Base-by-base conservation (phyloP, 2,888 invertebrate species). In the Tenthredo scrophulariae region DNA sequence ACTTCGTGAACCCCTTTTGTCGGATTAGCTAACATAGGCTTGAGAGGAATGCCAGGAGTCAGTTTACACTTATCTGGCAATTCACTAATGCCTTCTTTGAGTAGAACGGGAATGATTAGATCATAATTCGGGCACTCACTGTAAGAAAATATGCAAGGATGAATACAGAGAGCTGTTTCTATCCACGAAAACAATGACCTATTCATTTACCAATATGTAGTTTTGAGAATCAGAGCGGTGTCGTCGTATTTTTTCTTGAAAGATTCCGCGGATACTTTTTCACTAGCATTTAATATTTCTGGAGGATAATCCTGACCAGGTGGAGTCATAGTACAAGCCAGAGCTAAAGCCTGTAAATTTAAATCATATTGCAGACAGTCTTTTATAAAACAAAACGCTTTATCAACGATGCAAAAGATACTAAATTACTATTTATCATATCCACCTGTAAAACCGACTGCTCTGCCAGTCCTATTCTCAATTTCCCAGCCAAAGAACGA, bases 21-120 rank as follows among this genome's bases (percentile, higher is more conserved):
- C 3, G 99, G 99, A 92, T 99, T 99, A 0, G 99, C 99, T 91
- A 99, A 94, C 99, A 99, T 99, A 0, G 99, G 99, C 93, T 99
- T 98, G 87, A 99, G 94, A 15, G 99, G 99, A 88, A 99, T 95
- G 80, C 98, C 98, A 15, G 98, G 98, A 33, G 97, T 96, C 85
- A 99, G 95, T 90, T 97, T 97, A 93, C 99, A 99, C 90, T 96
- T 95, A 54, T 95, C 94, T 0, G 97, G 96, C 84, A 99, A 94
- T 54, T 95, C 95, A 10, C 94, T 93, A 7, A 97, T 95, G 0
- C 99, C 99, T 89, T 97, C 95, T 90, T 95, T 93, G 86, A 99
- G 93, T 72, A 99, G 93, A 13, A 96, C 96, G 0, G 97, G 96
- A 84, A 99, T 94, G 18, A 99, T 95, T 90, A 95, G 95, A 89